These are phyloP conservation scores for Sclerurus mexicanus DNA, from an alignment of 2,113 vertebrate species.

Conservation along the genomic window DNA sequence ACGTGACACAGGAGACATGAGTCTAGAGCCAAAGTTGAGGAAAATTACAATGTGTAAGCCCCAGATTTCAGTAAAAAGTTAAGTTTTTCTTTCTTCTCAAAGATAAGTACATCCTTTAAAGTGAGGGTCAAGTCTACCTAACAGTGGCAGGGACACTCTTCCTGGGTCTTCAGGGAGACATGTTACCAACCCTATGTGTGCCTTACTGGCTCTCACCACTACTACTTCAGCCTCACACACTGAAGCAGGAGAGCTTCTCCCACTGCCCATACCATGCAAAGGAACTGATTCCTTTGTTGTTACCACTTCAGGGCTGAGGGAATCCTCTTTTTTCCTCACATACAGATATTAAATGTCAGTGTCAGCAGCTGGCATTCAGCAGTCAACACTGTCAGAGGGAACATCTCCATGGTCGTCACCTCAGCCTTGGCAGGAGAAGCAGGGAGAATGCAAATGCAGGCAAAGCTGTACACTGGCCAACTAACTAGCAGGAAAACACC, in stretches of 20 bases:
- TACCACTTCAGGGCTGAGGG: neutral
- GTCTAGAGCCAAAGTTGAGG: neutral
- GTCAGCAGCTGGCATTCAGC: neutral
- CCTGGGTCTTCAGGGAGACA: neutral
- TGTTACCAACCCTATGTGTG: neutral
- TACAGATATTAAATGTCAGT: neutral
- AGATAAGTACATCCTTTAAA: neutral
- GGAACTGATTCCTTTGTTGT: neutral
- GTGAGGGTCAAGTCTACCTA: neutral
- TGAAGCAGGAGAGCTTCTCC: rapidly evolving
- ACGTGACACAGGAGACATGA: neutral
- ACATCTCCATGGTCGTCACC: neutral
- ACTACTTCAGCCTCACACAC: neutral
- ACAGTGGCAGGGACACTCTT: neutral
- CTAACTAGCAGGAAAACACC: neutral
- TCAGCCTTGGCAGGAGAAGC: neutral
- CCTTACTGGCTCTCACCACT: neutral
- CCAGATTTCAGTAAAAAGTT: neutral
- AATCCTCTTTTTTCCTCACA: neutral
- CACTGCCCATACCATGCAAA: neutral
- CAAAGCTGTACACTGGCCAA: neutral
- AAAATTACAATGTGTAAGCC: neutral
- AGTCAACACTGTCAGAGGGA: neutral
- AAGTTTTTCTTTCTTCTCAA: neutral
- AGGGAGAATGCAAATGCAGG: neutral